Evolutionary conservation across 2,888 invertebrate genomes (phyloP).

Genomic region (Drosophila vallismaia): DNA sequence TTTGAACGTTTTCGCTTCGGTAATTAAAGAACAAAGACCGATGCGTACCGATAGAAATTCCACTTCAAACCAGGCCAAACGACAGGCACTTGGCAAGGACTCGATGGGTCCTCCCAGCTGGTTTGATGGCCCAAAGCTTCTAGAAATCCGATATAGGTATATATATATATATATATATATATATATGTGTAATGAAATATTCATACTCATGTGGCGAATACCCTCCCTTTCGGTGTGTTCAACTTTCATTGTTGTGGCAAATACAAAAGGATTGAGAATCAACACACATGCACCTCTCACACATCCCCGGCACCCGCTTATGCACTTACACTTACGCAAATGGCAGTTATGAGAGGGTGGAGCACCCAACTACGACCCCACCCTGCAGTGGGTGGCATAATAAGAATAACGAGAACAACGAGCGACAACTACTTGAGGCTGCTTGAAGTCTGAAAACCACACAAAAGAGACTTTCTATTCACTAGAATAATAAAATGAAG

Average conservation of each 20-base stretch:
- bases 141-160: slow-evolving; percentile 59
- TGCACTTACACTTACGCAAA: slow-evolving; percentile 31
- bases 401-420: slow-evolving; percentile 69
- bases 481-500: neutral
- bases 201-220: slow-evolving; percentile 45
- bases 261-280: slow-evolving; percentile 69
- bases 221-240: neutral
- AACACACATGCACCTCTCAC: slow-evolving; percentile 28
- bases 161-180: slow-evolving; percentile 46
- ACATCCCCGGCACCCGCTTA: neutral
- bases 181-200: slow-evolving; percentile 71
- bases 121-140: slow-evolving; percentile 49
- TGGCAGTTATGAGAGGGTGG: slow-evolving; percentile 22
- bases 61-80: slow-evolving; percentile 58
- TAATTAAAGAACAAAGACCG: slow-evolving; percentile 33
- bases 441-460: slow-evolving; percentile 47
- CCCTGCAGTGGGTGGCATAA: slow-evolving; percentile 50
- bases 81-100: slow-evolving; percentile 45
- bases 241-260: slow-evolving; percentile 62
- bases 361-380: slow-evolving; percentile 6
- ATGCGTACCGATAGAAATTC: slow-evolving; percentile 13
- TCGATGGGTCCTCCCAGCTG: slow-evolving; percentile 45
- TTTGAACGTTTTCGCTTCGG: slow-evolving; percentile 5
- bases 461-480: neutral
- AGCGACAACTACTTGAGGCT: slow-evolving; percentile 63